Conservation (phyloP, 2,888 invertebrate genomes). For the Tiphia femorata region DNA sequence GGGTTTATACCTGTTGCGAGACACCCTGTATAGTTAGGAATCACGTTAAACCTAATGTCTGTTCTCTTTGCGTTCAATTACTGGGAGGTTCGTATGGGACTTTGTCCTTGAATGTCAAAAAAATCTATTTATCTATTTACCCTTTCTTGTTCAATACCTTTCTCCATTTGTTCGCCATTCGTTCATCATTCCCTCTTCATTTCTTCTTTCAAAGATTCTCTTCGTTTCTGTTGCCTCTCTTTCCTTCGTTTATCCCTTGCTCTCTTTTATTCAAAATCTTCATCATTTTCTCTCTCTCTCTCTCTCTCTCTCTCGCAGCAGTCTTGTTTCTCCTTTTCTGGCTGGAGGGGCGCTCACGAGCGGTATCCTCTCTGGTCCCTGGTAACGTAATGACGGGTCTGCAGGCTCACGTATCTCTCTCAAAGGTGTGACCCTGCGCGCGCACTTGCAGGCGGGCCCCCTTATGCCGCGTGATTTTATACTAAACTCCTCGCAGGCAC, state of each 20-base stretch:
- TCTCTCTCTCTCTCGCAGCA: background rate
- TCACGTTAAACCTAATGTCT: too few species aligned
- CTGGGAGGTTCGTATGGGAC: too few species aligned
- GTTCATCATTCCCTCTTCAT: background rate
- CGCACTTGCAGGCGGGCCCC: too few species aligned
- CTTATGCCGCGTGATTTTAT: conserved; percentile 24
- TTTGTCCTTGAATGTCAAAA: too few species aligned
- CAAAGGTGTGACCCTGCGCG: conserved; percentile 23
- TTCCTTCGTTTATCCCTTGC: background rate
- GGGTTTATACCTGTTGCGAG: too few species aligned
- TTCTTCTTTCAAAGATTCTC: background rate
- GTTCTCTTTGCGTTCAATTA: too few species aligned
- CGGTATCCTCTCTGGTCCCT: background rate
- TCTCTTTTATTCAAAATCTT: background rate
- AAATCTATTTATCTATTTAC: too few species aligned
- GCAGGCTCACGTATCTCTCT: conserved; percentile 24
- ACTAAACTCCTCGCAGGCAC: conserved; percentile 8
- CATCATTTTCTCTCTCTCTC: too few species aligned
- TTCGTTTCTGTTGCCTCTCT: background rate
- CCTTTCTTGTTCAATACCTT: too few species aligned
- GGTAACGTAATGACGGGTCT: conserved; percentile 25
- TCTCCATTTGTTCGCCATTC: background rate
- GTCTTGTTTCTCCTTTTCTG: background rate
- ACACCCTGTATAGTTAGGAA: too few species aligned
- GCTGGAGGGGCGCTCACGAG: background rate